Conservation (phyloP, 2,113 vertebrate species). For the Aramus guarauna region DNA sequence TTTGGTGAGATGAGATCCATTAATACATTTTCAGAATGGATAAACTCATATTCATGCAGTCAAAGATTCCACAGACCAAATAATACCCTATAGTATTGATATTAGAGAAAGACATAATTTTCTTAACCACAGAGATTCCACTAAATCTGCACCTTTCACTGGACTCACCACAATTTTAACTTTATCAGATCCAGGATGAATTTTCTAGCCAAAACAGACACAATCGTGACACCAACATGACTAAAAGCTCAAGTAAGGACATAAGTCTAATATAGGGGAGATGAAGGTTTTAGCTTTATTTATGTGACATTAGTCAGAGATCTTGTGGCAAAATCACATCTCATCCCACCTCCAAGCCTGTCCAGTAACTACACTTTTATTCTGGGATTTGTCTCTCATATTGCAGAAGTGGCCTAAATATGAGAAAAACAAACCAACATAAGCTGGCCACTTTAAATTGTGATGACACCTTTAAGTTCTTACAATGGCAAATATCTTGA, state of each 20-base stretch:
- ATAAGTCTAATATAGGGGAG: neutral
- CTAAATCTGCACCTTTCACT: neutral
- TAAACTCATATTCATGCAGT: neutral
- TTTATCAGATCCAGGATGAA: neutral
- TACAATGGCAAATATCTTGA: neutral
- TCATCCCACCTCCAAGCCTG: neutral
- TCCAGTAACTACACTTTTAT: neutral
- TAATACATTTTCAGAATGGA: neutral
- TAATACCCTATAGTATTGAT: neutral
- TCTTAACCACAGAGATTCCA: neutral
- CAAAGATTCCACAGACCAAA: neutral
- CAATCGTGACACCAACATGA: neutral
- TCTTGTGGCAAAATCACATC: neutral
- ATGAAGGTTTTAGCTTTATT: neutral
- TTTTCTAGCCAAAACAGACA: neutral
- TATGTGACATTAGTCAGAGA: neutral
- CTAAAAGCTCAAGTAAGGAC: neutral
- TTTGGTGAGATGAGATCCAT: neutral
- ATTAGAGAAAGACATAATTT: neutral
- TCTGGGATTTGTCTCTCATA: neutral
- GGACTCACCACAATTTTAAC: neutral
- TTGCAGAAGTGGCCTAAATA: neutral
- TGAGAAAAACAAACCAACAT: neutral
- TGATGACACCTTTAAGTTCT: neutral
- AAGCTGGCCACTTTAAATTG: neutral